Percentiles rank a stretch among this genome's conserved stretches.
phyloP scores from a whole-genome alignment of 2,888 invertebrate species.

The Drosophila mimetica region DNA sequence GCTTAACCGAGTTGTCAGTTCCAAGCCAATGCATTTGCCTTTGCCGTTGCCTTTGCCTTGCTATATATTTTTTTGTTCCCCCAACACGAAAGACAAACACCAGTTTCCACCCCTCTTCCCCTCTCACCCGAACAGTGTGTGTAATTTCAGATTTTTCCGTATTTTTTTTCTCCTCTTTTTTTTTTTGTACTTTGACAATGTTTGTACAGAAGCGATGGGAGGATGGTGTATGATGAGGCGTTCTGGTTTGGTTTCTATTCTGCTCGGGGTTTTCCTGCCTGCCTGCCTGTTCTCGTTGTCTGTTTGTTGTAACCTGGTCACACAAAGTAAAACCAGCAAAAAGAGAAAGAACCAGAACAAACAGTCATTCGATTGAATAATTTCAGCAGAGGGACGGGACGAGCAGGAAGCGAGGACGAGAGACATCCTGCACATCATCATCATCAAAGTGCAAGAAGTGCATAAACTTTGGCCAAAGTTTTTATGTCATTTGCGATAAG shows the following conservation, averaged over 20 bases:
- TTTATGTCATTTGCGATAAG: slow-evolving; percentile 70
- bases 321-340: slow-evolving; percentile 52
- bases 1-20: slow-evolving; percentile 75
- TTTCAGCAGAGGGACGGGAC: slow-evolving; percentile 30
- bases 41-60: slow-evolving; percentile 29
- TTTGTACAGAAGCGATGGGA: slow-evolving; percentile 57
- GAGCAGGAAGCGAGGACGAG: background rate
- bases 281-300: slow-evolving; percentile 30
- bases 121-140: slow-evolving; percentile 28
- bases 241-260: slow-evolving; percentile 35
- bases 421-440: slow-evolving; percentile 43
- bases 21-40: slow-evolving; percentile 63
- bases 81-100: slow-evolving; percentile 64
- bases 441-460: slow-evolving; percentile 62
- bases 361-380: slow-evolving; percentile 72
- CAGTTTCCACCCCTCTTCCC: slow-evolving; percentile 11
- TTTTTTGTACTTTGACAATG: slow-evolving; percentile 59
- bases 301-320: slow-evolving; percentile 61
- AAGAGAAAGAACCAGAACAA: slow-evolving; percentile 53
- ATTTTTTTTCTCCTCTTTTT: slow-evolving; percentile 5
- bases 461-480: slow-evolving; percentile 57
- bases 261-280: slow-evolving; percentile 9
- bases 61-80: slow-evolving; percentile 49
- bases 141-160: slow-evolving; percentile 45
- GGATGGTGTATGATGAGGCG: slow-evolving; percentile 9